Evolutionary conservation across 2,113 vertebrate genomes (phyloP).

Genomic region (Hassar affinis): DNA sequence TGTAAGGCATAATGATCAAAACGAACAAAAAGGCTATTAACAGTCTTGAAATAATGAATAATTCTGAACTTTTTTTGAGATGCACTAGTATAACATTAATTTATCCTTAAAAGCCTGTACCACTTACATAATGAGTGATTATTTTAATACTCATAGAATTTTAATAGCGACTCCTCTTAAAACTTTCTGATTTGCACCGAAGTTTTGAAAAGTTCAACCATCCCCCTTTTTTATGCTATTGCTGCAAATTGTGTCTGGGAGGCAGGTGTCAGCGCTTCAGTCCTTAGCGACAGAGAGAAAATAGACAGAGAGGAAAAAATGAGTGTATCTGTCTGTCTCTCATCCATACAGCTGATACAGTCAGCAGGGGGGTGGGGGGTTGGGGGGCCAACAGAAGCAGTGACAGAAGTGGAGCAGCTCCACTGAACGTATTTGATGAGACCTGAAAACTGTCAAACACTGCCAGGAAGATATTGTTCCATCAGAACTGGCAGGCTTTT

Average conservation of each 20-base stretch:
- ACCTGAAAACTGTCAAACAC: conserved; percentile 23
- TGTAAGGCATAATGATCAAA: too few relatives aligned
- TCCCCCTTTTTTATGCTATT: conserved; percentile 4
- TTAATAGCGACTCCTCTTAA: not conserved
- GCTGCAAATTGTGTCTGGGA: conserved; percentile 38
- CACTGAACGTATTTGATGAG: conserved; percentile 31
- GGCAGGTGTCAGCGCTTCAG: conserved; percentile 36
- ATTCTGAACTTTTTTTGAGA: too few relatives aligned
- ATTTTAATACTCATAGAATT: not conserved
- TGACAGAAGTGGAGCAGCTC: conserved; percentile 35
- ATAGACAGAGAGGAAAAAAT: not conserved
- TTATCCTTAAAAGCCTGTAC: not conserved
- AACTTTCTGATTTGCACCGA: not conserved
- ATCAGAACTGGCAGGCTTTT: conserved; percentile 2
- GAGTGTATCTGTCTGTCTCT: conserved; percentile 29
- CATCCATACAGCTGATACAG: conserved; percentile 21
- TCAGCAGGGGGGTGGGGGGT: conserved; percentile 36
- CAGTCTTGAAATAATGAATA: too few relatives aligned
- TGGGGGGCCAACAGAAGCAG: conserved; percentile 30
- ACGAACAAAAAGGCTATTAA: too few relatives aligned
- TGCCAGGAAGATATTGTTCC: conserved; percentile 10
- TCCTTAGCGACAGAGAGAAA: conserved; percentile 26
- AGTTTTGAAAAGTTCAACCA: not conserved
- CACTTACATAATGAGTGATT: not conserved
- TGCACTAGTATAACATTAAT: not conserved